These are phyloP conservation scores for Lanius collurio DNA, from an alignment of 2,113 vertebrate genomes.

Conservation along the genomic window DNA sequence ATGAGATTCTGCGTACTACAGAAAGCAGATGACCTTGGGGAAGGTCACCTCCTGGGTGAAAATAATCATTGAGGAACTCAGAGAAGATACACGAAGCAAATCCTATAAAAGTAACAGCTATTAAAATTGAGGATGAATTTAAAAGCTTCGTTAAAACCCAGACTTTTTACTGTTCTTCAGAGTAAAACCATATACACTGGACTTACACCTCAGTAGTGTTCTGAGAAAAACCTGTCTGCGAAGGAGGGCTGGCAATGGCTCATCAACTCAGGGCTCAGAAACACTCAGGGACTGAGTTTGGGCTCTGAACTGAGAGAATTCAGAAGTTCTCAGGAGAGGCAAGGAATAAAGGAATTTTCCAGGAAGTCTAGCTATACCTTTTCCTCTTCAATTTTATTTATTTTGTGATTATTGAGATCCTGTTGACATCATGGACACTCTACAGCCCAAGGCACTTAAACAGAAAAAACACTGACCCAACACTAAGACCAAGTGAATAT, in stretches of 20 bases:
- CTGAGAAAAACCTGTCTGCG: neutral
- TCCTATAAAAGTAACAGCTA: neutral
- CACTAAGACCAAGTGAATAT: neutral
- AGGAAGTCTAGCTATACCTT: neutral
- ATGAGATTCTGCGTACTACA: neutral
- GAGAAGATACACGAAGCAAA: neutral
- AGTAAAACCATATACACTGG: neutral
- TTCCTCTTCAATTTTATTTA: neutral
- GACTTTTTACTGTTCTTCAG: neutral
- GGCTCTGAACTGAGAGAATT: neutral
- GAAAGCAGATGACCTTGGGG: neutral
- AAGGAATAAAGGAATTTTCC: neutral
- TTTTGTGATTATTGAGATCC: neutral
- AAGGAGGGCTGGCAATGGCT: neutral
- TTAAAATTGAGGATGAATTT: neutral
- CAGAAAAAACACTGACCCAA: neutral
- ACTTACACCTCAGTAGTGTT: neutral
- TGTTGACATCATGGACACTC: neutral
- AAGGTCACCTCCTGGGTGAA: neutral
- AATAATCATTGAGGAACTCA: neutral
- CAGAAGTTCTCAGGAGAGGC: neutral
- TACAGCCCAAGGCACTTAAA: neutral
- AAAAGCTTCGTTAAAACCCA: neutral
- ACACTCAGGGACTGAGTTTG: neutral
- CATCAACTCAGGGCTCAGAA: neutral